Conservation (phyloP, 2,113 vertebrate genomes). For the Aptenodytes patagonicus region DNA sequence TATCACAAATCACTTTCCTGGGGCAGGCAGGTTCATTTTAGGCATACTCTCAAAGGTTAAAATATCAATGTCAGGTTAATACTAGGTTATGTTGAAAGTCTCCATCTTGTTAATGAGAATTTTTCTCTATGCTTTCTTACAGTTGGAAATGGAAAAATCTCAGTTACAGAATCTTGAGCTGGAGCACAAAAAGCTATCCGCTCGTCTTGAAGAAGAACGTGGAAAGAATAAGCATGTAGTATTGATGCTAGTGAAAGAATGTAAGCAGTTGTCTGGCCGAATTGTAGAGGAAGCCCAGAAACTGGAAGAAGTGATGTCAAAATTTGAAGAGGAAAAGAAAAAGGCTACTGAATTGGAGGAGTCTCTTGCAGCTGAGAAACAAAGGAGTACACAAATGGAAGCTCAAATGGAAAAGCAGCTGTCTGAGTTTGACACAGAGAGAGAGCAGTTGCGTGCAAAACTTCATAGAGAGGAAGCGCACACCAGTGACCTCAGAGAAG, state of each 20-base stretch:
- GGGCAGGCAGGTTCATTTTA: neutral
- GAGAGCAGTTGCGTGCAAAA: conserved; percentile 92
- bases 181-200: conserved; percentile 89
- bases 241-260: conserved; percentile 94
- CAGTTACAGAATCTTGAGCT: conserved; percentile 91
- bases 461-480: conserved; percentile 88
- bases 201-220: conserved; percentile 92
- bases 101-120: neutral
- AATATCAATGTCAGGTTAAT: neutral
- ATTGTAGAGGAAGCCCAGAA: conserved; percentile 92
- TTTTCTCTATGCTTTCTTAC: conserved; percentile 42
- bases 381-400: conserved; percentile 83
- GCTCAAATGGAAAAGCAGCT: conserved; percentile 95
- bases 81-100: neutral
- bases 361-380: conserved; percentile 83
- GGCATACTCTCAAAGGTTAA: neutral
- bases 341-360: conserved; percentile 81
- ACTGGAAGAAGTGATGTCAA: conserved; percentile 84
- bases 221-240: conserved; percentile 96
- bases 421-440: conserved; percentile 92
- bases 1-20: neutral
- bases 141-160: conserved; percentile 95
- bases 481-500: conserved; percentile 79
- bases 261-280: conserved; percentile 90
- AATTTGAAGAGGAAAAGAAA: conserved; percentile 87